Percentiles rank a stretch among this genome's conserved stretches.
Evolutionary conservation across 2,113 vertebrate genomes (phyloP).

Genomic region (Peromyscus maniculatus): DNA sequence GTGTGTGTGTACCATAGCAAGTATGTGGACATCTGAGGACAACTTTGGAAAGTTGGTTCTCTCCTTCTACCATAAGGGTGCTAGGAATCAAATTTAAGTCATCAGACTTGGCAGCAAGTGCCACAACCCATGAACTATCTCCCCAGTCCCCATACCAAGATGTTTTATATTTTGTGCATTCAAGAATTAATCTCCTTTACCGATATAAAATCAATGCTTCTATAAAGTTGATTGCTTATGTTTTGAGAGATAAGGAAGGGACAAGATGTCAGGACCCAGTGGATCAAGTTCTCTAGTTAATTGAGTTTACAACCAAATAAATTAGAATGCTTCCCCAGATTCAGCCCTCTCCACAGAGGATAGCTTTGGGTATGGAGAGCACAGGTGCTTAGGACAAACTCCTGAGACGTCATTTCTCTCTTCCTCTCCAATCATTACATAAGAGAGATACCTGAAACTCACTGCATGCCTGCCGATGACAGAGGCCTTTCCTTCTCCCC

Average conservation of each 20-base stretch:
- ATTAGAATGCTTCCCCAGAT: neutral
- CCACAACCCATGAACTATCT: neutral
- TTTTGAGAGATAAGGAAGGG: neutral
- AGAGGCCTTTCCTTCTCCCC: neutral
- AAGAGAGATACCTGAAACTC: neutral
- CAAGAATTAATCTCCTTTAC: neutral
- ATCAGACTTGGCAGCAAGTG: neutral
- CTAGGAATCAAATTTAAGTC: neutral
- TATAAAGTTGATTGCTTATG: neutral
- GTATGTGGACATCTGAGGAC: neutral
- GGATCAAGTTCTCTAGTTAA: conserved; percentile 37
- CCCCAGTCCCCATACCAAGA: neutral
- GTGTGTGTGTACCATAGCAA: too few relatives aligned
- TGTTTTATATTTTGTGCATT: neutral
- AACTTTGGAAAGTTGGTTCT: neutral
- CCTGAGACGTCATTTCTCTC: neutral
- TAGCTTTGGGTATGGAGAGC: neutral
- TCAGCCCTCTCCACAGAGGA: neutral
- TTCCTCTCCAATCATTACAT: neutral
- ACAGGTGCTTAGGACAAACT: neutral
- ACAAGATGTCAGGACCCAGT: neutral
- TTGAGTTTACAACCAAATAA: conserved; percentile 36
- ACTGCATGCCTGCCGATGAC: neutral
- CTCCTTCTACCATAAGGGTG: neutral
- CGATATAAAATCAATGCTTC: neutral